Evolutionary conservation across 2,113 vertebrate genomes (phyloP).

Genomic region (Sterrhoptilus dennistouni): DNA sequence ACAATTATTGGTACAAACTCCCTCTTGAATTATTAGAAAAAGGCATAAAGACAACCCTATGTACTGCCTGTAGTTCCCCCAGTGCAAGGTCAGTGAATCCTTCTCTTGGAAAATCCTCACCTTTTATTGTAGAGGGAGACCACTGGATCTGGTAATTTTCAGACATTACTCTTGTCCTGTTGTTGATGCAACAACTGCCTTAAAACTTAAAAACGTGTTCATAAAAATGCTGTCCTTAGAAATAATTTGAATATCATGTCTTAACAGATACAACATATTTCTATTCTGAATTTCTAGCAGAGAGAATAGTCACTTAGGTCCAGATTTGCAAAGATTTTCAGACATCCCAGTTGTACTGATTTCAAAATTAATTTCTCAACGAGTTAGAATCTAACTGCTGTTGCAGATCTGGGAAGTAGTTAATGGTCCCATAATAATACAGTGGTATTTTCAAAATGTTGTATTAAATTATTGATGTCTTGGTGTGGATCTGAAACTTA

Average conservation of each 20-base stretch:
- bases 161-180: not conserved
- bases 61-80: not conserved
- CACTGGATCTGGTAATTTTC: not conserved
- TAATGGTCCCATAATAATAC: not conserved
- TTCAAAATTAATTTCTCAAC: not conserved
- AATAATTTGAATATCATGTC: not conserved
- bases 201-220: not conserved
- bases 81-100: not conserved
- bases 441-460: not conserved
- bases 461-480: not conserved
- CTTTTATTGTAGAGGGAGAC: not conserved
- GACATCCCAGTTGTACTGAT: not conserved
- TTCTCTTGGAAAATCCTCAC: not conserved
- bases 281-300: not conserved
- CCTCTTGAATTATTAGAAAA: not conserved
- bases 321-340: not conserved
- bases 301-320: not conserved
- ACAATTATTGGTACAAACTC: not conserved
- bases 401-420: not conserved
- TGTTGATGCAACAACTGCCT: not conserved
- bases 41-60: not conserved
- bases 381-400: not conserved
- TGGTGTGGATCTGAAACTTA: not conserved
- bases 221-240: not conserved
- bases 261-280: not conserved